A percentile compares a stretch with the other conserved stretches of the same genome.
phyloP scores from a whole-genome alignment of 2,113 vertebrate genomes.

The Ailuropoda melanoleuca region DNA sequence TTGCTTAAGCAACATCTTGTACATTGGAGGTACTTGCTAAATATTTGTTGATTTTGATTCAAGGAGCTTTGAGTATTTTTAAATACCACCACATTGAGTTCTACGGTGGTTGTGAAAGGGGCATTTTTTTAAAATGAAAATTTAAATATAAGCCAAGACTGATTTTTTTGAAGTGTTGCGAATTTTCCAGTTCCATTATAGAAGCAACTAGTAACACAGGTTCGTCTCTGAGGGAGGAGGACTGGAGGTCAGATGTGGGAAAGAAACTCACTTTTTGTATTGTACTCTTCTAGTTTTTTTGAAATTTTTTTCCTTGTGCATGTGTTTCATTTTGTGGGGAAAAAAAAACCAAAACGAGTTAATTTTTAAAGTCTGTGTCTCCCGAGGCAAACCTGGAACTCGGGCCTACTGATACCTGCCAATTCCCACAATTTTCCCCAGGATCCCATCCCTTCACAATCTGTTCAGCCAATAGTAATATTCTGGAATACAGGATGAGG shows the following conservation, averaged over 20 bases:
- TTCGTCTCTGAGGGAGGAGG: neutral
- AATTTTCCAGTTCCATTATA: neutral
- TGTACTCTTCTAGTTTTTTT: neutral
- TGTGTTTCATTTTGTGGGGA: conserved; percentile 15
- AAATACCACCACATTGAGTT: neutral
- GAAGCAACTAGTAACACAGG: neutral
- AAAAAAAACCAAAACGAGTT: neutral
- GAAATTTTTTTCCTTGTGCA: neutral
- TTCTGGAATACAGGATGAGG: neutral
- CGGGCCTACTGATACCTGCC: neutral
- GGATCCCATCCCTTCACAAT: neutral
- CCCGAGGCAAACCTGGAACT: conserved; percentile 36
- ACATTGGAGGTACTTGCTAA: neutral
- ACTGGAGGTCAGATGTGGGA: neutral
- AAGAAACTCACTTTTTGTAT: neutral
- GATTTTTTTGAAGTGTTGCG: neutral
- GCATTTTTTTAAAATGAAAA: neutral
- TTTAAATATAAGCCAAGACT: conserved; percentile 10
- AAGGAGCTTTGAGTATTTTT: conserved; percentile 24
- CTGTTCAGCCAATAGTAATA: neutral
- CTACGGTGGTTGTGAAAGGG: neutral
- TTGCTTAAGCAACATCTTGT: neutral
- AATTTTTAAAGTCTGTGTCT: conserved; percentile 4
- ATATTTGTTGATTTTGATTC: conserved; percentile 36
- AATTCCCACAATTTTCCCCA: neutral